Evolutionary conservation across 2,113 vertebrate genomes (phyloP).

Genomic region (Varanus komodoensis): DNA sequence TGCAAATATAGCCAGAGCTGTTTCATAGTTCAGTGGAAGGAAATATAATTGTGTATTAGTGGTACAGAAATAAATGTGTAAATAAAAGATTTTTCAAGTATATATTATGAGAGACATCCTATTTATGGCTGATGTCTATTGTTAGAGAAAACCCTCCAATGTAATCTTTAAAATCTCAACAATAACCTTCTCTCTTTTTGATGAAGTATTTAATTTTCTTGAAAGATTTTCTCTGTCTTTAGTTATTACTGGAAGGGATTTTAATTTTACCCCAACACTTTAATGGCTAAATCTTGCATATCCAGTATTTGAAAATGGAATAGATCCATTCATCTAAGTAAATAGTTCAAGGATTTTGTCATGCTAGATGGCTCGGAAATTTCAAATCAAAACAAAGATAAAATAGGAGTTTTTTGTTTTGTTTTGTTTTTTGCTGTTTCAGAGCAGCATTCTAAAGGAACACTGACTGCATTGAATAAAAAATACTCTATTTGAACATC

Average conservation of each 20-base stretch:
- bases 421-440: slow-evolving; percentile 52
- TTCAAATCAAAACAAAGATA: slow-evolving; percentile 73
- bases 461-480: slow-evolving; percentile 55
- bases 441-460: slow-evolving; percentile 56
- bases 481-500: slow-evolving; percentile 53
- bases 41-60: slow-evolving; percentile 66
- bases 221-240: slow-evolving; percentile 81
- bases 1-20: slow-evolving; percentile 39
- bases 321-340: slow-evolving; percentile 81
- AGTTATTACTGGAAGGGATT: slow-evolving; percentile 77
- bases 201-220: slow-evolving; percentile 83
- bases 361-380: slow-evolving; percentile 70
- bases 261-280: slow-evolving; percentile 77
- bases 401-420: slow-evolving; percentile 48
- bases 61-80: slow-evolving; percentile 55
- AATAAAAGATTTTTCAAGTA: slow-evolving; percentile 68
- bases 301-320: slow-evolving; percentile 71
- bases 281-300: slow-evolving; percentile 80
- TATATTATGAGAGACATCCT: slow-evolving; percentile 70
- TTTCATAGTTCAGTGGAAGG: slow-evolving; percentile 41
- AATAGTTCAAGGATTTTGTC: slow-evolving; percentile 77
- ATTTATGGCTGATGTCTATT: slow-evolving; percentile 72
- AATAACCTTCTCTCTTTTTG: slow-evolving; percentile 75
- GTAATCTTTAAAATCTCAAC: slow-evolving; percentile 78
- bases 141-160: slow-evolving; percentile 71